Base-by-base conservation (phyloP, 1,140 invertebrate genomes). In the Brachionus asplanchnoidis region DNA sequence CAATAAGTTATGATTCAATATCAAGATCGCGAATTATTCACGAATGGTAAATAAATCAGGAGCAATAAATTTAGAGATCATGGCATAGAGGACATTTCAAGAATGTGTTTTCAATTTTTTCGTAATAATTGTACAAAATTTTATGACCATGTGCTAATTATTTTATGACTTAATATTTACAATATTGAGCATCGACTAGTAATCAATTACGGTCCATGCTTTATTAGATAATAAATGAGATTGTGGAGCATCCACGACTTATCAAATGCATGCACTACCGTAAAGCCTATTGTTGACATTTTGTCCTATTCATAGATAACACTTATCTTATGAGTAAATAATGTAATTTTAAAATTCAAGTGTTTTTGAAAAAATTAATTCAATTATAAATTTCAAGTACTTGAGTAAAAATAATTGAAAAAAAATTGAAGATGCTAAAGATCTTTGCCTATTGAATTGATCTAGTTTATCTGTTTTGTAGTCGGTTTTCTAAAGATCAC, bases 81-180 rank as follows among this genome's bases (percentile, higher is more conserved):
- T 60, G 17, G n/a, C 53, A 60, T 20, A 20, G 17, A 60, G 17
- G 53, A 60, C 53, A 68, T 68, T 68, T 28, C 14, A 68, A 68
- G n/a, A 73, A 73, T 73, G 40, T 73, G 68, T 73, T 73, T 73
- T 73, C 68, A 73, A 73, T 73, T 73, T 73, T 14, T 73, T 40
- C 32, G 26, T 65, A 23, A 65, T 65, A 40, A 68, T 28, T 68
- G 40, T 8, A 20, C 53, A 60, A 60, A n/a, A 60, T 60, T 70
- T 77, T 77, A 77, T 77, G 17, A 50, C 73, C 73, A 50, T 28
- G 73, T 77, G 42, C 42, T 50, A 77, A 77, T 77, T 77, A 50
- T 46, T 77, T 77, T 77, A 77, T 50, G n/a, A 20, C 53, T 60
- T 60, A 50, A 77, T 77, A 17, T 77, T 50, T 14, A 26, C 42